Conservation (phyloP, 92 coral and sea anemone species). For the Phenganax stokvisi region DNA sequence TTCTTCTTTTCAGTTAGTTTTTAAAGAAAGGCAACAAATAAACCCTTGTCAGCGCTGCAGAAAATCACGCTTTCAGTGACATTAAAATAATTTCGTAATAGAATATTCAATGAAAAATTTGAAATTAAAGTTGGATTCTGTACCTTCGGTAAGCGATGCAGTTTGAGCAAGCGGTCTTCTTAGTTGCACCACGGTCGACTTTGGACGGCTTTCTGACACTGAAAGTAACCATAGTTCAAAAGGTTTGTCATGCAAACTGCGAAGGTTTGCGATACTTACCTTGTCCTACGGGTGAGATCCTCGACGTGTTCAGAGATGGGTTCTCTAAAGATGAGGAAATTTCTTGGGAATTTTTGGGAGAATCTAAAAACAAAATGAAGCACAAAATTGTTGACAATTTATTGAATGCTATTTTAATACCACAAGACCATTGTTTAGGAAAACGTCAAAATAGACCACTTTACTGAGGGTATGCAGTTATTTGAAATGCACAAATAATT, state of each 20-base stretch:
- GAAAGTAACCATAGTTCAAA: background rate
- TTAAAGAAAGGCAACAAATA: too few relatives aligned
- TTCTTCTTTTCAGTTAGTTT: too few relatives aligned
- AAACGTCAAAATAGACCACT: too few relatives aligned
- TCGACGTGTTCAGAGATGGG: background rate
- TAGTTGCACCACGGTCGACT: conserved; percentile 63
- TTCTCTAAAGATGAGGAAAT: background rate
- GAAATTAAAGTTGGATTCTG: too few relatives aligned
- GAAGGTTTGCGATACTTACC: background rate
- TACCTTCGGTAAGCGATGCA: conserved; percentile 5
- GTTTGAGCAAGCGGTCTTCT: conserved; percentile 56
- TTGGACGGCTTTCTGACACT: conserved; percentile 50
- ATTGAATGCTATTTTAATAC: too few relatives aligned
- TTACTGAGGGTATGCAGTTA: too few relatives aligned
- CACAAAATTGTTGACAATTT: too few relatives aligned
- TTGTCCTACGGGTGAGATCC: background rate
- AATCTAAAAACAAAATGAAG: background rate
- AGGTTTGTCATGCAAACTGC: conserved; percentile 20
- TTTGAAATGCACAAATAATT: background rate
- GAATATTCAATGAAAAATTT: too few relatives aligned
- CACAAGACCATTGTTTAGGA: too few relatives aligned
- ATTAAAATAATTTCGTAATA: too few relatives aligned
- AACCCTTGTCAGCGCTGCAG: too few relatives aligned
- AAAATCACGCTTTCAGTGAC: too few relatives aligned
- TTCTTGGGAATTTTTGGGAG: conserved; percentile 5